phyloP scores from a whole-genome alignment of 53 echinoderm and acorn worm genomes.

The Hippasteria phrygiana region DNA sequence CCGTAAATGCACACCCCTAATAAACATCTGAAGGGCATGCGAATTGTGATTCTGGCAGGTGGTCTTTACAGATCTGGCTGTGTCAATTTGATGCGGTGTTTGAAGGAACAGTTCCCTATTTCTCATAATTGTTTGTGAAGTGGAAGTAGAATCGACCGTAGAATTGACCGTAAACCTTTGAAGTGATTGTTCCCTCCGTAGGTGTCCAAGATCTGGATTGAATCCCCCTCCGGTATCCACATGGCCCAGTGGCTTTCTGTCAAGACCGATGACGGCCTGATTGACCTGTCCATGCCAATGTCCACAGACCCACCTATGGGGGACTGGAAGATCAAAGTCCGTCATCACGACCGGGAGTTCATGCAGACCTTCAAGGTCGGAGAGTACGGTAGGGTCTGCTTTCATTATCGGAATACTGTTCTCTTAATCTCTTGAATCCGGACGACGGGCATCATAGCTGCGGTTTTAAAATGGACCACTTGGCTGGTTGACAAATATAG shows the following conservation, averaged over 20 bases:
- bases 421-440: too few relatives aligned
- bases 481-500: too few relatives aligned
- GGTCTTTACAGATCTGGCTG: too few relatives aligned
- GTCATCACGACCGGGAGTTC: slow-evolving; percentile 53
- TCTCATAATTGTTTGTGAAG: too few relatives aligned
- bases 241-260: slow-evolving; percentile 86
- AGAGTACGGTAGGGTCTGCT: slow-evolving; percentile 73
- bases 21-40: too few relatives aligned
- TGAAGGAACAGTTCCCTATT: too few relatives aligned
- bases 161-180: background rate
- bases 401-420: too few relatives aligned
- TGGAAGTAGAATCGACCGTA: background rate
- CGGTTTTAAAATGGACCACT: too few relatives aligned
- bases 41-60: too few relatives aligned
- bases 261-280: slow-evolving; percentile 69
- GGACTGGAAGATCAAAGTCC: slow-evolving; percentile 79
- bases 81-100: too few relatives aligned
- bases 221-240: slow-evolving; percentile 80
- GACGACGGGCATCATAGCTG: too few relatives aligned
- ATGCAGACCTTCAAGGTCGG: slow-evolving; percentile 69
- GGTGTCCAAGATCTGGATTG: slow-evolving; percentile 84
- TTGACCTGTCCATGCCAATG: slow-evolving; percentile 79
- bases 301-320: slow-evolving; percentile 88
- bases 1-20: too few relatives aligned
- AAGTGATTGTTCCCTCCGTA: background rate